phyloP scores from a whole-genome alignment of 2,888 invertebrate species.

The Apodemia mormo region DNA sequence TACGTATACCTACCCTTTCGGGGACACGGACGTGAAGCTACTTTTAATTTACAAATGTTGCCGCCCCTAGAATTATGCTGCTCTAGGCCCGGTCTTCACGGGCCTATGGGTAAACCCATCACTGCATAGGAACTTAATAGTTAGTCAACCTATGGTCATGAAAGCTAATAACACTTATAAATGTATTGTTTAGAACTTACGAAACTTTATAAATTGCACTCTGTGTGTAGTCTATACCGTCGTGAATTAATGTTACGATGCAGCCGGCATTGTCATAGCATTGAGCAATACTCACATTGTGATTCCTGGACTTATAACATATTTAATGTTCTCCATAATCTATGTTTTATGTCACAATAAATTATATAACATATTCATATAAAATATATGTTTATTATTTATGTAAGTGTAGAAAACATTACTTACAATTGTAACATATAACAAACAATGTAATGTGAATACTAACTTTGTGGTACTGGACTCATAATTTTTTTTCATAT shows the following conservation, averaged over 20 bases:
- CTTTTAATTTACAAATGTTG: too few relatives aligned
- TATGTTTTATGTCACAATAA: slow-evolving; percentile 22
- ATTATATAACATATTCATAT: not conserved
- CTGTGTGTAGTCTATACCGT: slow-evolving; percentile 34
- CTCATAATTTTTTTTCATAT: too few relatives aligned
- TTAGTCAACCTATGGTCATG: not conserved
- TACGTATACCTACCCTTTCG: too few relatives aligned
- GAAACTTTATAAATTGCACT: slow-evolving; percentile 30
- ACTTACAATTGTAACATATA: not conserved
- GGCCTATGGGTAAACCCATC: not conserved
- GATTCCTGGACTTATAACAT: slow-evolving; percentile 31
- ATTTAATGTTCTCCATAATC: slow-evolving; percentile 28
- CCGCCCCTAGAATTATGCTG: too few relatives aligned
- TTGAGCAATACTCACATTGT: slow-evolving; percentile 41
- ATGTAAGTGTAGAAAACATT: not conserved
- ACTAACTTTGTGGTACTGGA: too few relatives aligned
- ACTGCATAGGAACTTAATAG: not conserved
- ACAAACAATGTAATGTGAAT: not conserved
- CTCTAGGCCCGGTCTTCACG: too few relatives aligned
- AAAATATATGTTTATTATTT: not conserved
- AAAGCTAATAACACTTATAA: not conserved
- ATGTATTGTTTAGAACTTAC: slow-evolving; percentile 27
- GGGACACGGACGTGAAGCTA: too few relatives aligned
- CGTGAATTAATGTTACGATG: slow-evolving; percentile 45
- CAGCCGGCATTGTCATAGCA: slow-evolving; percentile 43